Conservation (phyloP, 2,888 invertebrate genomes). For the Archips xylosteana region DNA sequence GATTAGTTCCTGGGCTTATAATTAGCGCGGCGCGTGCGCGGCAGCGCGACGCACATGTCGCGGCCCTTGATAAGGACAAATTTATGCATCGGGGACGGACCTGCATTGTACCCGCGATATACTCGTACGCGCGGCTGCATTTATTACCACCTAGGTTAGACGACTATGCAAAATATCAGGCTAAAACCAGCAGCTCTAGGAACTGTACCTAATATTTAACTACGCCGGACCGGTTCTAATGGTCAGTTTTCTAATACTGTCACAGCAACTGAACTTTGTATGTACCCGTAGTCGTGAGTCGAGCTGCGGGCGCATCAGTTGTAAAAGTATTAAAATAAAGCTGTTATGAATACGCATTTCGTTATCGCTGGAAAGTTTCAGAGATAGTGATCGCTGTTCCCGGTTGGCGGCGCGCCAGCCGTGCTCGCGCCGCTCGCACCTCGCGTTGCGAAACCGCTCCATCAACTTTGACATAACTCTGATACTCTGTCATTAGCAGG, state of each 20-base stretch:
- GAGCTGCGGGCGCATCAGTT: neutral
- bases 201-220: neutral
- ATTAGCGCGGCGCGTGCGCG: slow-evolving; percentile 11
- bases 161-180: slow-evolving; percentile 17
- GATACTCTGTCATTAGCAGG: slow-evolving; percentile 44
- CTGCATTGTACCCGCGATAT: slow-evolving; percentile 46
- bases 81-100: slow-evolving; percentile 64
- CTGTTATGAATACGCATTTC: slow-evolving; percentile 33
- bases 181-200: slow-evolving; percentile 3
- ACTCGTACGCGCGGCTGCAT: slow-evolving; percentile 46
- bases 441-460: slow-evolving; percentile 59
- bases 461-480: slow-evolving; percentile 59
- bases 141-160: slow-evolving; percentile 34
- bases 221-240: slow-evolving; percentile 7
- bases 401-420: slow-evolving; percentile 63
- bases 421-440: slow-evolving; percentile 42
- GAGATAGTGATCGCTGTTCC: slow-evolving; percentile 51
- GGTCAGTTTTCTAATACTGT: slow-evolving; percentile 1
- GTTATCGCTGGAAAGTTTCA: slow-evolving; percentile 27
- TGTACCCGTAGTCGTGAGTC: neutral
- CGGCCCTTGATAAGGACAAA: slow-evolving; percentile 61
- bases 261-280: neutral
- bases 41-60: slow-evolving; percentile 44
- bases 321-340: slow-evolving; percentile 20
- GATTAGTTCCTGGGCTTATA: neutral